Evolutionary conservation across 2,888 invertebrate genomes (phyloP), one percentile per base, ranked within the genome.

Genomic region (Pristionchus exspectatus): DNA sequence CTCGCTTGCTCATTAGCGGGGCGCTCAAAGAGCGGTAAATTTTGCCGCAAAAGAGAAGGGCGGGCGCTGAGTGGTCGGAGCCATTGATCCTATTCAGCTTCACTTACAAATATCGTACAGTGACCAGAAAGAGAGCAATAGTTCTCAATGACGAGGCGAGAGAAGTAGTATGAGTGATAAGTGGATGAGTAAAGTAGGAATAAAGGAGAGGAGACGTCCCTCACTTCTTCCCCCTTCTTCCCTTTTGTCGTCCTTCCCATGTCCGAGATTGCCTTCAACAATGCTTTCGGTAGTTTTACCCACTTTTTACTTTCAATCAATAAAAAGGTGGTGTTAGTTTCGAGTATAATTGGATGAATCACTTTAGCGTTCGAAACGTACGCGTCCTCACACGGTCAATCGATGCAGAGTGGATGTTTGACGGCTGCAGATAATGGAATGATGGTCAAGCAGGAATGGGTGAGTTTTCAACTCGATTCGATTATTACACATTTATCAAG

Each of bases 101-200:
- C 81, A 81, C 81, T 81, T 81, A 81, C 81, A 81, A 81, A 81
- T 81, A 81, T 87, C 87, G 87, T 87, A 87, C 69, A 87, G 87
- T 87, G 87, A 87, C 50, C 87, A 50, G 24, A 50, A 21, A 83
- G 50, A 83, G 50, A 59, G 59, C 44, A 50, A 59, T 18, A 50
- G 69, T 69, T 66, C 63, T 69, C 69, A 69, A 38, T 59, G 84
- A 59, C 59, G 14, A 50, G 33, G 56, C 16, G 38, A 66, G 44
- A 69, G 66, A 63, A 63, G 84, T 59, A 84, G 84, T 81, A 21
- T 87, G 87, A 87, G 69, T 87, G 44, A 54, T 63, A 10, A 66
- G 87, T 50, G 66, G n/a, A 87, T 87, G 87, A 87, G 87, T 63
- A 44, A 69, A 44, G 50, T 63, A 66, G 87, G 63, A 87, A 87